Evolutionary conservation across 2,113 vertebrate species (phyloP).

Genomic region (Grallaria varia): DNA sequence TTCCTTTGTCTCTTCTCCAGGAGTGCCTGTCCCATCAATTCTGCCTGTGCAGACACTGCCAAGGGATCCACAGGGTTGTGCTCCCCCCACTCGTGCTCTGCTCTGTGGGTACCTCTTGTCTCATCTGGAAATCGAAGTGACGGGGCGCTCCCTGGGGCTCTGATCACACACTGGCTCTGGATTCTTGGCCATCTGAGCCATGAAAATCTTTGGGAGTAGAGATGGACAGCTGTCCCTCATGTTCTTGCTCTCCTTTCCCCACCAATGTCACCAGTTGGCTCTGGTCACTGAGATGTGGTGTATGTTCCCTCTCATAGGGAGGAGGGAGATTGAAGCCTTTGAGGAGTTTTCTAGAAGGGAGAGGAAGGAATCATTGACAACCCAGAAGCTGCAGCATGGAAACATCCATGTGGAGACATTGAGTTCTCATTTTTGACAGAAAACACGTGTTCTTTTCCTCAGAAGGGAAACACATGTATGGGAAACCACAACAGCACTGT

Average conservation of each 20-base stretch:
- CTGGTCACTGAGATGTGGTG: not conserved
- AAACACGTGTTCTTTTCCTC: not conserved
- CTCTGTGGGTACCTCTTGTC: rapidly evolving
- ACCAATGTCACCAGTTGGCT: not conserved
- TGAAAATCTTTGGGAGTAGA: not conserved
- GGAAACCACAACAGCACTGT: not conserved
- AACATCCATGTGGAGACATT: not conserved
- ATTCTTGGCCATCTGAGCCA: not conserved
- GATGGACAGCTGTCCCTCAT: not conserved
- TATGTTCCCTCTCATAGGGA: not conserved
- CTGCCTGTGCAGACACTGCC: not conserved
- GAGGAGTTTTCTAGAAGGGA: not conserved
- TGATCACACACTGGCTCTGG: not conserved
- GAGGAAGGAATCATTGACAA: not conserved
- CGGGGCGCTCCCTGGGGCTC: not conserved
- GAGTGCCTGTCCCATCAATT: not conserved
- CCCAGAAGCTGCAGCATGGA: not conserved
- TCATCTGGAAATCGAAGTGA: not conserved
- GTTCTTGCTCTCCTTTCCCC: not conserved
- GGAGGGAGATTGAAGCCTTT: not conserved
- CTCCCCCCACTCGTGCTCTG: not conserved
- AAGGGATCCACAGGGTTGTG: not conserved
- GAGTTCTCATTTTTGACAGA: not conserved
- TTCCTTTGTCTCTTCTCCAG: not conserved
- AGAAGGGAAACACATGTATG: not conserved